A percentile compares a stretch with the other conserved stretches of the same genome.
Evolutionary conservation across 2,888 invertebrate species (phyloP).

Genomic region (Hymenopus coronatus): DNA sequence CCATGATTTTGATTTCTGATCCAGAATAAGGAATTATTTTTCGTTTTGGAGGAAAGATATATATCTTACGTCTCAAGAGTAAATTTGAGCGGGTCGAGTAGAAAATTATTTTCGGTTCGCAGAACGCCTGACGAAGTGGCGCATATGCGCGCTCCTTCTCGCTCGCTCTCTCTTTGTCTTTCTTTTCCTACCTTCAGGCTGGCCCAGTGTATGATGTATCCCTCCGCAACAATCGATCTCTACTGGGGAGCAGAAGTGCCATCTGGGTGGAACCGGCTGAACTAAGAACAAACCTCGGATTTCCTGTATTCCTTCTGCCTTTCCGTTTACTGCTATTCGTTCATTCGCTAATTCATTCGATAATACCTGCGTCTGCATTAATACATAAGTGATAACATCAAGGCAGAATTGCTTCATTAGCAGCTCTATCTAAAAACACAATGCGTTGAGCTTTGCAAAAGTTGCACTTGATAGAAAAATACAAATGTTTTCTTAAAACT

Average conservation of each 20-base stretch:
- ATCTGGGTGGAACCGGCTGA: conserved; percentile 7
- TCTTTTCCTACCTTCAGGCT: background rate
- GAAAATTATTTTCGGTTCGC: background rate
- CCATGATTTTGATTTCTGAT: background rate
- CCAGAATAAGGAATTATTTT: background rate
- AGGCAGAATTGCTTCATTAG: too few species aligned
- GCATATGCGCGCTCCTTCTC: background rate
- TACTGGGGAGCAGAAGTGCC: background rate
- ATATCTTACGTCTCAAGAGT: background rate
- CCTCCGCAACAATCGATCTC: conserved; percentile 10
- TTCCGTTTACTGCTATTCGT: background rate
- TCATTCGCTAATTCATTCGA: background rate
- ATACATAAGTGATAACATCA: background rate
- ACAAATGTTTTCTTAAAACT: too few species aligned
- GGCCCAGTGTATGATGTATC: background rate
- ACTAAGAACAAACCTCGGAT: conserved; percentile 5
- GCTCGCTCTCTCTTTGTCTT: background rate
- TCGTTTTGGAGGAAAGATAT: background rate
- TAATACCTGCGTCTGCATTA: background rate
- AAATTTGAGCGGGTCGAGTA: background rate
- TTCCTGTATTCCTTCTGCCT: background rate
- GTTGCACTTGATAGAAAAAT: too few species aligned
- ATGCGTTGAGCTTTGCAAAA: too few species aligned
- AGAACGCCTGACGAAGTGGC: background rate
- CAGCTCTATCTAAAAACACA: too few species aligned